Evolutionary conservation across 2,797 vertebrate species (phyloP).

Genomic region (Synanceia verrucosa): DNA sequence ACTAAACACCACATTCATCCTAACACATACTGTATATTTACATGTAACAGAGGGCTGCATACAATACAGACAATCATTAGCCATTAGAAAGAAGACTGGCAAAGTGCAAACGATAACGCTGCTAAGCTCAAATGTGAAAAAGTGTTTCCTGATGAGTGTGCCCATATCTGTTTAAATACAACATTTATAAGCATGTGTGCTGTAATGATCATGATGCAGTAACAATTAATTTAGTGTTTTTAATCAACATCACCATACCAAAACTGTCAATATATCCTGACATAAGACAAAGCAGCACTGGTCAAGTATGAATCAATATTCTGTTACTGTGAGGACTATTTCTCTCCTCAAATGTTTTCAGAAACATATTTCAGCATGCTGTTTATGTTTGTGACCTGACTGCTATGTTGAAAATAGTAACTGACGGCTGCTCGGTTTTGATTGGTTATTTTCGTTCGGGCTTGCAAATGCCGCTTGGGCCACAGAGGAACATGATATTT

Average conservation of each 20-base stretch:
- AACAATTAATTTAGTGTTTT: constrained; percentile 49
- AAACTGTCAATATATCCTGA: background rate
- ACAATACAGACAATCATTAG: constrained; percentile 7
- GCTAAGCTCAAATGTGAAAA: constrained; percentile 39
- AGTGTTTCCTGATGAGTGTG: constrained; percentile 35
- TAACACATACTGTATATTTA: constrained; percentile 32
- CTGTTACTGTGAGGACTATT: background rate
- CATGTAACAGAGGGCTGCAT: constrained; percentile 2
- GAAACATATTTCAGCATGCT: background rate
- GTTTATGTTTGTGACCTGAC: background rate
- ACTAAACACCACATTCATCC: background rate
- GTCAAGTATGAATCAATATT: background rate
- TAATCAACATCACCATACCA: constrained; percentile 15
- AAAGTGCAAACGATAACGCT: constrained; percentile 42
- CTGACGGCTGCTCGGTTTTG: background rate
- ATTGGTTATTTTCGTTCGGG: background rate
- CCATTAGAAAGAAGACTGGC: constrained; percentile 17
- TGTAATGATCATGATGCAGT: background rate
- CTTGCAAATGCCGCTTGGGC: background rate
- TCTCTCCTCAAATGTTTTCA: background rate
- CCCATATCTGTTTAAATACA: background rate
- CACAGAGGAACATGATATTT: background rate
- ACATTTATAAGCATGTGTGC: constrained; percentile 10
- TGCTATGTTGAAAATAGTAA: background rate
- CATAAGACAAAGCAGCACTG: background rate